Percentiles rank a stretch among this genome's conserved stretches.
These are phyloP conservation scores for Nasonovia ribisnigri DNA, from an alignment of 2,888 invertebrate species.

Conservation along the genomic window DNA sequence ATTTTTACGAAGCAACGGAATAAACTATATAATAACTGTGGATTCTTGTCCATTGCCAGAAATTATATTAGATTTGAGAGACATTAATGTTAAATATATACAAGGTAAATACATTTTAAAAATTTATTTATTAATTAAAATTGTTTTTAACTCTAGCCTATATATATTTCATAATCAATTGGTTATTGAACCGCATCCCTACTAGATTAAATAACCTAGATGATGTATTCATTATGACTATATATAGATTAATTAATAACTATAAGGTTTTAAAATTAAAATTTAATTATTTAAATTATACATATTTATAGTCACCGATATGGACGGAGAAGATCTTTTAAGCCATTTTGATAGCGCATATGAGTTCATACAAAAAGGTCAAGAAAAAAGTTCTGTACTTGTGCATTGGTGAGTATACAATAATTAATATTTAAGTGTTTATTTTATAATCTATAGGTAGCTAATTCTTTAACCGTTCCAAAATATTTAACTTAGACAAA, in stretches of 20 bases:
- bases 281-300: slow-evolving; percentile 65
- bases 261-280: slow-evolving; percentile 28
- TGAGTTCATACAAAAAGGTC: slow-evolving; percentile 81
- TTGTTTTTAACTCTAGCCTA: background rate
- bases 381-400: slow-evolving; percentile 79
- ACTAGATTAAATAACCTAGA: background rate
- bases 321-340: slow-evolving; percentile 87
- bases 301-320: slow-evolving; percentile 79
- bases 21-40: slow-evolving; percentile 85
- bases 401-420: slow-evolving; percentile 83
- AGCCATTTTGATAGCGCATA: slow-evolving; percentile 83
- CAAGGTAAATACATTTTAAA: slow-evolving; percentile 73
- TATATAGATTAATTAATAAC: background rate
- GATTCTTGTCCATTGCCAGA: slow-evolving; percentile 87
- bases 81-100: slow-evolving; percentile 80
- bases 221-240: background rate
- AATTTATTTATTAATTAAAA: background rate
- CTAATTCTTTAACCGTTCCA: background rate
- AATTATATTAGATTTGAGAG: slow-evolving; percentile 78
- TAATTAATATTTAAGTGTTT: background rate
- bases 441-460: too few species aligned
- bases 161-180: background rate
- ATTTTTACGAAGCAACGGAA: slow-evolving; percentile 77
- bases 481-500: background rate
- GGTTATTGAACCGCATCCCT: background rate